phyloP scores from a whole-genome alignment of 2,797 vertebrate genomes.

The Sorex maritimensis region DNA sequence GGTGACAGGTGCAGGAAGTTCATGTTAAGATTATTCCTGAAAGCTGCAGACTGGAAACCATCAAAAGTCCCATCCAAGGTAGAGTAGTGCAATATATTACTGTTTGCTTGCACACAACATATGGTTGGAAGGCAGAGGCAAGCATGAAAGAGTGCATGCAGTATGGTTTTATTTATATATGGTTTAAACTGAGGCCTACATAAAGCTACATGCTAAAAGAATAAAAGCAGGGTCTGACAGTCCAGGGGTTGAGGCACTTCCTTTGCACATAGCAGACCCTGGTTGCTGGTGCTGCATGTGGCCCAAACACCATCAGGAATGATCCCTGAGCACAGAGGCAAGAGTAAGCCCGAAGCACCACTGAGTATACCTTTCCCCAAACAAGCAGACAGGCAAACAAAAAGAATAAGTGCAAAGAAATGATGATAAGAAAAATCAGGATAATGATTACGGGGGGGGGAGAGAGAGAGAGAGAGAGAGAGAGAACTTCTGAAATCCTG shows the following conservation, averaged over 20 bases:
- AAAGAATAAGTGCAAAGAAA: background rate
- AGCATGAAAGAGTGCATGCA: slow-evolving; percentile 57
- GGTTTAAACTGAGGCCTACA: slow-evolving; percentile 37
- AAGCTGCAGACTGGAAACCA: slow-evolving; percentile 32
- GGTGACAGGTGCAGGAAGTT: slow-evolving; percentile 12
- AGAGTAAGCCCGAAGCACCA: too few relatives aligned
- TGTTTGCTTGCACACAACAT: slow-evolving; percentile 38
- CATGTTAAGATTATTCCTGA: slow-evolving; percentile 31
- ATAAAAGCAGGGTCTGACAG: background rate
- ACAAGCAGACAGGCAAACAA: too few relatives aligned
- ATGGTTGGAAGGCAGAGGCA: slow-evolving; percentile 59
- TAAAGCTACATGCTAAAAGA: background rate
- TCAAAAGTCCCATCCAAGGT: background rate
- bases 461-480: background rate
- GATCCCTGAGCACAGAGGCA: too few relatives aligned
- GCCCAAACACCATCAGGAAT: too few relatives aligned
- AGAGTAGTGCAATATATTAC: slow-evolving; percentile 29
- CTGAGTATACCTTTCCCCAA: too few relatives aligned
- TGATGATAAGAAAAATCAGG: background rate
- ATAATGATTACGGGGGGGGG: background rate
- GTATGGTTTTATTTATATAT: slow-evolving; percentile 63
- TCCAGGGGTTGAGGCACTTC: background rate
- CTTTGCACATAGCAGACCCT: background rate
- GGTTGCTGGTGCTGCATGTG: too few relatives aligned
- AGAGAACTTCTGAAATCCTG: background rate